Evolutionary conservation across 2,888 invertebrate genomes (phyloP), one percentile per base, ranked within the genome.

Genomic region (Autographa gamma): DNA sequence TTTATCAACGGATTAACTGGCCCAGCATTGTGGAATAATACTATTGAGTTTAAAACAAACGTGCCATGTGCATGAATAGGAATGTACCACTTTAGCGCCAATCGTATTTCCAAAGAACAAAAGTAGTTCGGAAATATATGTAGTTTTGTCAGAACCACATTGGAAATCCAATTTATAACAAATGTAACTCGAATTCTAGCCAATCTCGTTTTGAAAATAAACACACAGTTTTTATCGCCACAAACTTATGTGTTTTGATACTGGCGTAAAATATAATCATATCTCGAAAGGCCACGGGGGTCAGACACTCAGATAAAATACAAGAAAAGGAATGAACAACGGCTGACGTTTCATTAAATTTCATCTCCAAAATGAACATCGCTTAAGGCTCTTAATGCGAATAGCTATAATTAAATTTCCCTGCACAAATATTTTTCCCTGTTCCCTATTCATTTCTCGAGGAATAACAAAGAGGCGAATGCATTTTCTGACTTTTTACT

Each of bases 161-260:
- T 76, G 66, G 77, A 68, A 73, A 80, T 80, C 80, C 77, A 80
- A 79, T 80, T 79, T 80, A 73, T 75, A 69, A 60, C 79, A 75
- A 77, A 77, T 76, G 70, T 73, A 71, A 73, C 59, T 70, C 52
- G 59, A 56, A 62, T 79, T 70, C 69, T 63, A 66, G 61, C 70
- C 69, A 63, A 76, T 76, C 63, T 56, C 32, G 19, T 18, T 69
- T 25, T 61, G 14, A 32, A 73, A 54, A 76, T 73, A 79, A 76
- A 79, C 19, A 74, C 48, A 11, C 1, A 31, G 25, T 32, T 68
- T 64, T 63, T 68, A 56, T 68, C 14, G 16, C 14, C n/a, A 48
- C 52, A 48, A 25, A 56, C 64, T 38, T 62, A 19, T 25, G 52
- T 43, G 13, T 60, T 59, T 9, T 16, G 59, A n/a, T 59, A 32